Evolutionary conservation across 1,140 invertebrate genomes (phyloP), one percentile per base, ranked within the genome.

Genomic region (Lethocerus indicus): DNA sequence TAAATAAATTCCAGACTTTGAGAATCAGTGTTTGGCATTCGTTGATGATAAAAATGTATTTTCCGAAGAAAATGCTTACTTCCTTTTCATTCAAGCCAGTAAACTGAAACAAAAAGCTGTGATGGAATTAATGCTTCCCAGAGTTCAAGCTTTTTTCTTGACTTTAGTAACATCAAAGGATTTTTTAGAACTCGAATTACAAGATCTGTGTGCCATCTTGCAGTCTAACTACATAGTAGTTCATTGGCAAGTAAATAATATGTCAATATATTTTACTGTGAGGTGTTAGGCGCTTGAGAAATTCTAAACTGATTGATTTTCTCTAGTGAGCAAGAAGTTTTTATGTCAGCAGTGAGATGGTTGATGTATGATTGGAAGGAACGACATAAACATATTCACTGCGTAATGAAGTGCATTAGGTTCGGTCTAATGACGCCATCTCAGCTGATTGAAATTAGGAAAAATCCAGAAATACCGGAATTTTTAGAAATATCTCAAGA

Each of bases 261-360:
- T 32, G n/a, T n/a, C n/a, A n/a, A n/a, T n/a, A 32, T n/a, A 32
- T 32, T n/a, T 32, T n/a, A 32, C 29, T 9, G 29, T 32, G 7
- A n/a, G 29, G 29, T 9, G 29, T 32, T 9, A n/a, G n/a, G 29
- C 29, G 29, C n/a, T 32, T 32, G 7, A 32, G 29, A 32, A 9
- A 32, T 32, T n/a, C 29, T n/a, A n/a, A 32, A 32, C 29, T n/a
- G 7, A n/a, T 32, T 39, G 21, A 16, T 39, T 36, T 47, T 43
- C 55, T 58, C 14, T 52, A 81, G 79, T 57, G 79, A 83, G 66
- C 76, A 79, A 68, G 76, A 86, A 64, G 72, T 86, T 1, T 69
- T 83, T 24, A 79, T 84, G 76, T 73, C 79, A 4, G 79, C 72
- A 0, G 71, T 84, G 1, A 67, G 79, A 36, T 85, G 81, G 82